phyloP scores from a whole-genome alignment of 1,140 invertebrate species.

The Heterodera carotae region DNA sequence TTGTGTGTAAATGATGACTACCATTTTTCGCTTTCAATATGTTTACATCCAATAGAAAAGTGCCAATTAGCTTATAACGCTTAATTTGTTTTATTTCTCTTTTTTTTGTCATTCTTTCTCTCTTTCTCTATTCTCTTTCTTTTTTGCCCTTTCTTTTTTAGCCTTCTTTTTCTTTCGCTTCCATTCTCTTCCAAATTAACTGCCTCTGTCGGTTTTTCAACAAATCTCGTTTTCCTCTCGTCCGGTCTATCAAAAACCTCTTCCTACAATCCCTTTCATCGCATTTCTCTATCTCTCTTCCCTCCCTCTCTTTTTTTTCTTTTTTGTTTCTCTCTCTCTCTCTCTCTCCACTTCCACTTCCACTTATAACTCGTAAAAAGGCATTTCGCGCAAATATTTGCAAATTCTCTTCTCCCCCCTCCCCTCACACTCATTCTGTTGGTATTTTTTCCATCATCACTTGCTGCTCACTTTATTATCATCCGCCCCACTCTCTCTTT shows the following conservation, averaged over 20 bases:
- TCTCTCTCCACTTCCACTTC: not conserved
- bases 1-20: too few relatives aligned
- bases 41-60: too few relatives aligned
- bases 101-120: not conserved
- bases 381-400: constrained; percentile 17
- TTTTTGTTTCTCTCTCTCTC: not conserved
- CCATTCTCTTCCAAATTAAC: not conserved
- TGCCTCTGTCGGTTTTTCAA: not conserved
- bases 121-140: not conserved
- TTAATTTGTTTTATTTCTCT: too few relatives aligned
- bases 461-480: not conserved
- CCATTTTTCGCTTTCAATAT: too few relatives aligned
- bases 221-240: not conserved
- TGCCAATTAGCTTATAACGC: too few relatives aligned
- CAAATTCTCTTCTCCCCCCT: not conserved
- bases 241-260: constrained; percentile 6
- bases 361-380: constrained; percentile 17
- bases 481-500: not conserved
- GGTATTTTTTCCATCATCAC: not conserved
- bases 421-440: not conserved
- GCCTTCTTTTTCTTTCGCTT: not conserved
- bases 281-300: not conserved
- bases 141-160: too few relatives aligned
- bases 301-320: not conserved
- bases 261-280: not conserved